Base-by-base conservation (phyloP, 2,113 vertebrate genomes). In the Chloropsis cyanopogon region DNA sequence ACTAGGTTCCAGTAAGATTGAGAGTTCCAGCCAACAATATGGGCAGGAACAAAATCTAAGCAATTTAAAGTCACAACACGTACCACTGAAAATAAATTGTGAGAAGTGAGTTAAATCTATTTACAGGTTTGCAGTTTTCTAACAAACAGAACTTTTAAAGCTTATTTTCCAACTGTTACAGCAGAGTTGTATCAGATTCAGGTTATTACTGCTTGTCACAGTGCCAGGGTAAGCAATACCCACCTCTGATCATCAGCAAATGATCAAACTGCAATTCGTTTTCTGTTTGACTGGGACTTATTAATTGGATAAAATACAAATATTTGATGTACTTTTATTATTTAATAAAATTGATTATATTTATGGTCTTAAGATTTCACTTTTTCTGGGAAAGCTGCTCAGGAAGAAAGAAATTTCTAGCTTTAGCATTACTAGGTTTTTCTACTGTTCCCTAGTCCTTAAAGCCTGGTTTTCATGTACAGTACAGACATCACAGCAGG, bases 271-370 rank as follows among this genome's bases (percentile, higher is more conserved):
- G 69, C 82, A 85, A 70, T 88, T 84, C 78, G 31, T 71, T 97
- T 94, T 94, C 81, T 93, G 91, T 96, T 96, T 96, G 86, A 93
- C 72, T 90, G 69, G 72, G 88, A 71, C 91, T 94, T 95, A 93
- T 82, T 95, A 96, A 97, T 92, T 39, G 87, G 77, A n/a, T 65
- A 86, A 95, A 80, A 77, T 33, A 94, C 35, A 91, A 93, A 95
- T 95, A 90, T 94, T 96, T 97, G 90, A 96, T 94, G 96, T 94
- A 96, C 94, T 96, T 97, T 92, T 96, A 93, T 91, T 95, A 96
- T 95, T 96, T 93, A 97, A 97, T 97, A 95, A 96, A 97, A 95
- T 56, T 87, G n/a, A 95, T 96, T 95, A 93, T 97, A 96, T 96
- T 97, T 97, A 97, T 94, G 88, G 91, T 93, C 94, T 92, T 96